Percentiles rank a stretch among this genome's conserved stretches.
Conservation (phyloP, 2,888 invertebrate species). For the Pycnomerus fuliginosus region DNA sequence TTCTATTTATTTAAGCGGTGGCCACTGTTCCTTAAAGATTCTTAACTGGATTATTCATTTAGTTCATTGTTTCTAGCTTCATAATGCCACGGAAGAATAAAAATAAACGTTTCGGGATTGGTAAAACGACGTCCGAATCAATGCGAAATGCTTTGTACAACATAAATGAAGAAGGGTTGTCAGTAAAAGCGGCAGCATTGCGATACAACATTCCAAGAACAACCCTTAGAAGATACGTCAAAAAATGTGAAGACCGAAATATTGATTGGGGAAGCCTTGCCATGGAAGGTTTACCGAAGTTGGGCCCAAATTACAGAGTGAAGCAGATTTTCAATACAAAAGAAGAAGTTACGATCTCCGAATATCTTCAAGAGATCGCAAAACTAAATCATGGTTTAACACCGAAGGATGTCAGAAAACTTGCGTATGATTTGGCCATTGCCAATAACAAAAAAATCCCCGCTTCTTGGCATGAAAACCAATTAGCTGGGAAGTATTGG, state of each 20-base stretch:
- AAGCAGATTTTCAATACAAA: background rate
- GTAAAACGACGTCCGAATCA: too few relatives aligned
- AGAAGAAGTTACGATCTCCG: background rate
- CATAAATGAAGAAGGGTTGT: too few relatives aligned
- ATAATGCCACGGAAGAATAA: too few relatives aligned
- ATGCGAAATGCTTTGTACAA: too few relatives aligned
- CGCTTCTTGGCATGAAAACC: background rate
- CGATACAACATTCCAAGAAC: background rate
- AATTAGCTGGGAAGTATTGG: background rate
- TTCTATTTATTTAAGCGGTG: too few relatives aligned
- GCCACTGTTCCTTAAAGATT: too few relatives aligned
- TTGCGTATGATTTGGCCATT: background rate
- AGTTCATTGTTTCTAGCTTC: too few relatives aligned
- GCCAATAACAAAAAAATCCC: background rate
- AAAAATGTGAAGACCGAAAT: background rate
- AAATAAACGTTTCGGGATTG: too few relatives aligned
- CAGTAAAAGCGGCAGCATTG: background rate
- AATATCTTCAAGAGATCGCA: background rate
- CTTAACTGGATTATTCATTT: too few relatives aligned
- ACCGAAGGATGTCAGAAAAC: background rate
- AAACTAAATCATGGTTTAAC: conserved; percentile 1
- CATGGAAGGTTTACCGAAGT: background rate
- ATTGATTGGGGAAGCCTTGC: background rate
- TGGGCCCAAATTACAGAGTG: background rate
- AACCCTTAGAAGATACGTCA: background rate